These are phyloP conservation scores for Drosophila gaucha DNA, from an alignment of 2,888 invertebrate genomes.

Conservation along the genomic window DNA sequence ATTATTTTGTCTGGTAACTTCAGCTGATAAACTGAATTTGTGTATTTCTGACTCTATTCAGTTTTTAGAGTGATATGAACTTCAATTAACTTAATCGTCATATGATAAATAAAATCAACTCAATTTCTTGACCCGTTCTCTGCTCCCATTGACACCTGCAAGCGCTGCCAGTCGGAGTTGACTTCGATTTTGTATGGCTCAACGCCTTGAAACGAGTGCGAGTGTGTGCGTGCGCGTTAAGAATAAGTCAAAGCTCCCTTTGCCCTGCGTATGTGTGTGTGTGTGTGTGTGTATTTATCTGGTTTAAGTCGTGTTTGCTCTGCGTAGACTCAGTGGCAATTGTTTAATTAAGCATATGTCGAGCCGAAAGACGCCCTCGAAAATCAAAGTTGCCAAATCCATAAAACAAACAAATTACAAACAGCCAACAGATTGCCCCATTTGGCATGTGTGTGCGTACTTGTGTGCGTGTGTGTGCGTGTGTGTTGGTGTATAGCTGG, in stretches of 20 bases:
- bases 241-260: conserved; percentile 30
- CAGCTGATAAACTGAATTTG: no score
- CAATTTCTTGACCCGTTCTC: conserved; percentile 32
- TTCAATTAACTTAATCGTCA: background rate
- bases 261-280: background rate
- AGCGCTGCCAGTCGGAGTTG: conserved; percentile 11
- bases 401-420: conserved; percentile 76
- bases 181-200: conserved; percentile 30
- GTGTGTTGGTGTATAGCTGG: conserved; percentile 13
- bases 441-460: conserved; percentile 1
- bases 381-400: conserved; percentile 65
- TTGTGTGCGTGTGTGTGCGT: conserved; percentile 6
- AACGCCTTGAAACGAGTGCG: conserved; percentile 14
- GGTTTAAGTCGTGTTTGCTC: conserved; percentile 49
- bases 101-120: background rate
- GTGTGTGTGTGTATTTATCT: conserved; percentile 33
- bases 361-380: conserved; percentile 50
- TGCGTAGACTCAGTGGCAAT: conserved; percentile 43
- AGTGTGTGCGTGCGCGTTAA: conserved; percentile 14
- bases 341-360: conserved; percentile 64
- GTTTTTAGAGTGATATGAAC: background rate
- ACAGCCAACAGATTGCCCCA: conserved; percentile 63
- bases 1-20: no score
- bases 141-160: conserved; percentile 3
- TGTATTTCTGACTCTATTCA: no score